These are phyloP conservation scores for Streptopelia turtur DNA, from an alignment of 2,797 vertebrate genomes.

Conservation along the genomic window DNA sequence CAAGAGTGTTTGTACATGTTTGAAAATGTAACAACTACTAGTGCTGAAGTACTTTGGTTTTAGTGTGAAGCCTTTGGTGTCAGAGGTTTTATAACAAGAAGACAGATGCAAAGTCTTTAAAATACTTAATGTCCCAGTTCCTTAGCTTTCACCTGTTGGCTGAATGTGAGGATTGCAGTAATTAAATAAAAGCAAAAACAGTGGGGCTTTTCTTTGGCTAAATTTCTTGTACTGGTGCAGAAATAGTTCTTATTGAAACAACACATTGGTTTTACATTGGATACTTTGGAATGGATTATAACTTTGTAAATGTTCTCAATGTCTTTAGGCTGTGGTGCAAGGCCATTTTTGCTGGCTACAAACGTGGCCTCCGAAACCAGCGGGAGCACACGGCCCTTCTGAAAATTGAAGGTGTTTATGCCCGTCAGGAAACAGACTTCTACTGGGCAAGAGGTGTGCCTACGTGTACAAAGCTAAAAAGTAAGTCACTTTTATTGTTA, in stretches of 20 bases:
- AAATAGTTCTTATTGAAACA: background rate
- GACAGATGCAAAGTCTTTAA: background rate
- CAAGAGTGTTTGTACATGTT: background rate
- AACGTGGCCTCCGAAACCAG: slow-evolving; percentile 96
- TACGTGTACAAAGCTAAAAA: slow-evolving; percentile 99
- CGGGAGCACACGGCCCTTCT: slow-evolving; percentile 95
- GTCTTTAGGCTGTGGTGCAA: slow-evolving; percentile 92
- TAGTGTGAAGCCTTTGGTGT: background rate
- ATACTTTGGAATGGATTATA: background rate
- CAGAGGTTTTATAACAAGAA: background rate
- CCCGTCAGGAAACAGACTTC: slow-evolving; percentile 91
- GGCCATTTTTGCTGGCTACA: slow-evolving; percentile 96
- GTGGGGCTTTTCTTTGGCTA: background rate
- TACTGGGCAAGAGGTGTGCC: slow-evolving; percentile 96
- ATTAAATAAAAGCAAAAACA: background rate
- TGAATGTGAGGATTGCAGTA: fast-evolving
- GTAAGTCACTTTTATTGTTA: slow-evolving; percentile 76
- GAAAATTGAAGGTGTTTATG: slow-evolving; percentile 96
- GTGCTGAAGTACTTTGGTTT: background rate
- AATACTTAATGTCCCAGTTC: background rate
- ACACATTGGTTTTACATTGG: fast-evolving
- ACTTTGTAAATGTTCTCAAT: background rate
- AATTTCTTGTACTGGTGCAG: background rate
- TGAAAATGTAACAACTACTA: background rate
- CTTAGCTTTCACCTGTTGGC: background rate